Evolutionary conservation across 2,797 vertebrate species (phyloP), one percentile per base, ranked within the genome.

Genomic region (Enteromius viviparus): DNA sequence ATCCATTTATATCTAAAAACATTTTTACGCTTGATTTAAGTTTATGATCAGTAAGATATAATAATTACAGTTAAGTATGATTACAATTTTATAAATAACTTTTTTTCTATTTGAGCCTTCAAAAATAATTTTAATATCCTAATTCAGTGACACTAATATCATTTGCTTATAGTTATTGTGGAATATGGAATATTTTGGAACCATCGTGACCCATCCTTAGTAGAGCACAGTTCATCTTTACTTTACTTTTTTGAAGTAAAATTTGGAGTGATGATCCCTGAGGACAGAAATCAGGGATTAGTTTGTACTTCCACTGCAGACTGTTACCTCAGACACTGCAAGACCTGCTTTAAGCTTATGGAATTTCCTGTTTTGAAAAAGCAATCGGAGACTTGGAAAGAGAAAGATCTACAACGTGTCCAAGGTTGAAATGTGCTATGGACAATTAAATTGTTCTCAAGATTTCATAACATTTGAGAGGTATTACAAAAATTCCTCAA

Each of bases 311-410:
- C 78, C 15, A 77, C 17, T n/a, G 76, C 26, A 76, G 34, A 34
- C 32, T 21, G 19, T 55, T 65, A 55, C 42, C 62, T 81, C 19
- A 60, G 78, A 72, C 7, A 68, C 76, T 76, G 68, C 45, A 64
- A 58, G 60, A 80, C 55, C 78, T 51, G 53, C 80, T 76, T 80
- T 40, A 66, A 83, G 29, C 60, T 64, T 65, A 21, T 66, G 85
- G 85, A 86, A 81, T 89, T 89, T 90, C 87, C 88, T 89, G 89
- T 90, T 88, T 88, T 84, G 74, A 64, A 80, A 42, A 17, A 62
- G 60, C 60, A 72, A 66, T 76, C 47, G 0, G n/a, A 45, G 53
- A 51, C 42, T 72, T 51, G 85, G 72, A 74, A 29, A 64, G 19
- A 49, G 37, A 45, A 70, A 75, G 58, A 58, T 2, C 3, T 42